These are phyloP conservation scores for Nycticebus coucang DNA, from an alignment of 2,113 vertebrate genomes.

Conservation along the genomic window DNA sequence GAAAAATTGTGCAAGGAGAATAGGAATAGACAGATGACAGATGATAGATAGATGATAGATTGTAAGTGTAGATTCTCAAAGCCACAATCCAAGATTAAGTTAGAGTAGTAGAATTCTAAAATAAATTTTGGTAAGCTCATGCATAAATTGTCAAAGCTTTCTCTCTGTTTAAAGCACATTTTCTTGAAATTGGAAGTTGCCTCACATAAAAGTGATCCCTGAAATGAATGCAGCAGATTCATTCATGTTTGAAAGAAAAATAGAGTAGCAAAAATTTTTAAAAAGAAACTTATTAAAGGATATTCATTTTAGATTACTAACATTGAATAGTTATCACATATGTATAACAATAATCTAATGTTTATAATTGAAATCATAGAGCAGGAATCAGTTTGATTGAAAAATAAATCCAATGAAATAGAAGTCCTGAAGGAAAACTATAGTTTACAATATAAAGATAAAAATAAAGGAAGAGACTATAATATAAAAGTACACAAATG, in stretches of 20 bases:
- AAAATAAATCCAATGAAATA: background rate
- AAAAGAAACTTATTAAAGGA: background rate
- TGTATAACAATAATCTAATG: constrained; percentile 3
- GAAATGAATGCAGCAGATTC: background rate
- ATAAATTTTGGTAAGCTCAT: background rate
- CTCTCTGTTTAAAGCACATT: constrained; percentile 27
- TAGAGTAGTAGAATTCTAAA: constrained; percentile 20
- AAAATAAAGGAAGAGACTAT: background rate
- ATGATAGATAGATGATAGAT: background rate
- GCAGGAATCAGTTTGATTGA: background rate
- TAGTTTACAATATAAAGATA: background rate
- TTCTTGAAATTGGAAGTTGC: constrained; percentile 37
- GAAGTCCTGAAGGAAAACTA: background rate
- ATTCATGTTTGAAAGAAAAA: background rate
- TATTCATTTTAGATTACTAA: background rate
- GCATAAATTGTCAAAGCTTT: background rate
- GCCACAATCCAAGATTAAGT: background rate
- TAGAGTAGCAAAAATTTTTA: background rate
- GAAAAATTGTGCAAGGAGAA: background rate
- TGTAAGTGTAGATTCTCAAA: background rate
- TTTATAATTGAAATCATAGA: background rate
- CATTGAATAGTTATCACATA: background rate
- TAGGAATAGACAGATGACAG: too few species aligned
- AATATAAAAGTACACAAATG: background rate
- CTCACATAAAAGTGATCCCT: constrained; percentile 23